Conservation (phyloP, 2,797 vertebrate species). For the Florisuga fusca region DNA sequence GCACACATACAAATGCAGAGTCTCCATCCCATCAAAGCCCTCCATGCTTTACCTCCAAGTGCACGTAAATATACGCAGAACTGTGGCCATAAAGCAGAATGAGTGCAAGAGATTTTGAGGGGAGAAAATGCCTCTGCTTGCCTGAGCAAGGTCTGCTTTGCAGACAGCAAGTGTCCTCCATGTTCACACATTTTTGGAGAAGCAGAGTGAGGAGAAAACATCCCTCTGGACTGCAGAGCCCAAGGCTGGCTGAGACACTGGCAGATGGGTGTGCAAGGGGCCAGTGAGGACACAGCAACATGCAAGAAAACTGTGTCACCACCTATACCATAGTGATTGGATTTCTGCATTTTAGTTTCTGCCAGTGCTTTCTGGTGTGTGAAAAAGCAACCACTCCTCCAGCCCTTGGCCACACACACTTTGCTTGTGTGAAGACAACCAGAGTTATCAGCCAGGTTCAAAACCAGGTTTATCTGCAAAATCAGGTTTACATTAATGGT, state of each 20-base stretch:
- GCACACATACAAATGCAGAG: fast-evolving
- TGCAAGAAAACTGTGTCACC: neutral
- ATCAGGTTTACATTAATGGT: neutral
- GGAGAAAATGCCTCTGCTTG: neutral
- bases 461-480: neutral
- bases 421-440: neutral
- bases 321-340: fast-evolving
- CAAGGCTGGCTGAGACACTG: neutral
- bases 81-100: fast-evolving
- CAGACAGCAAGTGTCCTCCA: neutral
- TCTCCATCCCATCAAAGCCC: neutral
- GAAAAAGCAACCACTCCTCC: neutral
- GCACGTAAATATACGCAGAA: fast-evolving
- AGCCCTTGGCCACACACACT: neutral
- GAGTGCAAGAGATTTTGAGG: neutral
- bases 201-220: too few relatives aligned
- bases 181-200: neutral
- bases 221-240: neutral
- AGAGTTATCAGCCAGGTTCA: too few relatives aligned
- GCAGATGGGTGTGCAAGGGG: neutral
- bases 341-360: neutral
- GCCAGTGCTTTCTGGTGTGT: neutral
- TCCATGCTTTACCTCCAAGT: fast-evolving
- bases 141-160: neutral
- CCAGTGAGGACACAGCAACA: fast-evolving